Evolutionary conservation across 2,797 vertebrate species (phyloP).

Genomic region (Morelia viridis): DNA sequence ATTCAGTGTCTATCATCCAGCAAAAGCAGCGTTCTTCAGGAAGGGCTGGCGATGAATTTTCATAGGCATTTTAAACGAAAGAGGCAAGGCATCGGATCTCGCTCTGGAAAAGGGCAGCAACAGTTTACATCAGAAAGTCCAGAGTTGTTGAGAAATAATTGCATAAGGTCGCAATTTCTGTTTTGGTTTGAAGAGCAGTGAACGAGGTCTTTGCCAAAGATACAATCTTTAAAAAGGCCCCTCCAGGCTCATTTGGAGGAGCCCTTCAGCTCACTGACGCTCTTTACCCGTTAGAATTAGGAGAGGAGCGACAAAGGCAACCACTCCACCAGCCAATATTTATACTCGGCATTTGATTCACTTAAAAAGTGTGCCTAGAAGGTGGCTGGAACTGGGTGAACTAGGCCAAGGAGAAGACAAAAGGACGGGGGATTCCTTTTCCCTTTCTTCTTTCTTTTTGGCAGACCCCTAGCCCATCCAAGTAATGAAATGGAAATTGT

Average conservation of each 20-base stretch:
- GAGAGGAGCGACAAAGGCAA: constrained; percentile 50
- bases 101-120: constrained; percentile 63
- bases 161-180: constrained; percentile 69
- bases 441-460: not conserved
- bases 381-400: not conserved
- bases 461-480: constrained; percentile 10
- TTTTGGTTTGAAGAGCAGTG: constrained; percentile 69
- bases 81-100: constrained; percentile 65
- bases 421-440: not conserved
- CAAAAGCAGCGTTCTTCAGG: constrained; percentile 43
- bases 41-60: constrained; percentile 36
- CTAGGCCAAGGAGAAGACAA: constrained; percentile 13
- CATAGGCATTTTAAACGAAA: constrained; percentile 65
- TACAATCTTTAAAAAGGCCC: constrained; percentile 69
- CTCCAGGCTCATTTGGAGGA: constrained; percentile 68
- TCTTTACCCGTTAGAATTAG: constrained; percentile 57
- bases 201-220: constrained; percentile 68
- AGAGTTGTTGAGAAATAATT: constrained; percentile 71
- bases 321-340: constrained; percentile 62
- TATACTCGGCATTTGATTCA: constrained; percentile 52
- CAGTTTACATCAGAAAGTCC: constrained; percentile 66
- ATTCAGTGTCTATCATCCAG: constrained; percentile 62
- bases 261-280: constrained; percentile 51
- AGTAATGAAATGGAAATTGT: constrained; percentile 33
- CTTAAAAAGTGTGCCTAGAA: not conserved